These are phyloP conservation scores for Glomeris maerens DNA, from an alignment of 1,140 invertebrate species.

Conservation along the genomic window DNA sequence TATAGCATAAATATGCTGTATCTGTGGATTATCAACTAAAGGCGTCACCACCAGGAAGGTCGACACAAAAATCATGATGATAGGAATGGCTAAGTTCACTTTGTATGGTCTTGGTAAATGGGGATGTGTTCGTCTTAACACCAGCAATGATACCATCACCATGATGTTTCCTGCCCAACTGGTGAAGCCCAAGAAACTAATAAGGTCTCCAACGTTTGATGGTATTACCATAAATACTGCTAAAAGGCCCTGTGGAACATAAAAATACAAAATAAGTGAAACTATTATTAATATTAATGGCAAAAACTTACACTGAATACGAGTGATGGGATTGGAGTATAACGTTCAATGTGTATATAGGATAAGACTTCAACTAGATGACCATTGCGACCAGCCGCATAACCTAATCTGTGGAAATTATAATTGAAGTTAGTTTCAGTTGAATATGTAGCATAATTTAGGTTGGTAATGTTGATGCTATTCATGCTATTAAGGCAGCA, in stretches of 20 bases:
- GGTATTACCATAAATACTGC: slow-evolving; percentile 53
- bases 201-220: slow-evolving; percentile 59
- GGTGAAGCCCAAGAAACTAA: slow-evolving; percentile 78
- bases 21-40: slow-evolving; percentile 55
- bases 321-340: slow-evolving; percentile 71
- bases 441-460: no score
- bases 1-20: slow-evolving; percentile 61
- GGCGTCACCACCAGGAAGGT: slow-evolving; percentile 61
- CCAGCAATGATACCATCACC: slow-evolving; percentile 59
- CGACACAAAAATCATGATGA: slow-evolving; percentile 53
- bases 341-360: slow-evolving; percentile 59
- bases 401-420: slow-evolving; percentile 52
- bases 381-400: slow-evolving; percentile 71
- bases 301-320: slow-evolving; percentile 63
- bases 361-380: slow-evolving; percentile 72
- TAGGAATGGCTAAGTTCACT: slow-evolving; percentile 50
- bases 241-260: slow-evolving; percentile 46
- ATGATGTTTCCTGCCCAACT: slow-evolving; percentile 77
- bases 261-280: slow-evolving; percentile 1
- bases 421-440: no score
- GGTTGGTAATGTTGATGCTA: no score
- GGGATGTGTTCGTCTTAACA: slow-evolving; percentile 53
- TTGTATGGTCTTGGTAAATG: slow-evolving; percentile 56
- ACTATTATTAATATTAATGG: no score
- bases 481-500: no score